Evolutionary conservation across 2,888 invertebrate genomes (phyloP).

Genomic region (Meganola albula): DNA sequence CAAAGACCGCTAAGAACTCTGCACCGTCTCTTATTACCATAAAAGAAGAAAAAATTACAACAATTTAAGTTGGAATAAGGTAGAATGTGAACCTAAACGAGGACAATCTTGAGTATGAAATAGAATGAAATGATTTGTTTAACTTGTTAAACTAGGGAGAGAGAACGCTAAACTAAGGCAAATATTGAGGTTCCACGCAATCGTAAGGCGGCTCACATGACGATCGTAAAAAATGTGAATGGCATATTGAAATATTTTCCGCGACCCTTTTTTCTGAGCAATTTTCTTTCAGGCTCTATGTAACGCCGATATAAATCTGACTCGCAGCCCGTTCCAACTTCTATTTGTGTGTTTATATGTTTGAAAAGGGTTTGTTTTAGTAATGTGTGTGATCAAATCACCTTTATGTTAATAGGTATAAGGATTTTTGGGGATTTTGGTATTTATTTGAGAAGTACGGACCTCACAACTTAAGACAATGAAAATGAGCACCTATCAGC

Average conservation of each 20-base stretch:
- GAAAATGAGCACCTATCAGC: no score
- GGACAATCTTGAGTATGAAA: no score
- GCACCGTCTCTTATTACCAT: no score
- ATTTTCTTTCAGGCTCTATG: conserved; percentile 57
- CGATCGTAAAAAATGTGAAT: conserved; percentile 72
- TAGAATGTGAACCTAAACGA: no score
- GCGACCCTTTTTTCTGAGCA: conserved; percentile 62
- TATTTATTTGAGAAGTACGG: no score
- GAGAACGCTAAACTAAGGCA: conserved; percentile 44
- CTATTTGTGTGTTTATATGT: conserved; percentile 41
- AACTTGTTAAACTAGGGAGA: conserved; percentile 46
- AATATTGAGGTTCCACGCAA: conserved; percentile 63
- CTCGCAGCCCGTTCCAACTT: conserved; percentile 43
- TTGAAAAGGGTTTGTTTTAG: conserved; percentile 24
- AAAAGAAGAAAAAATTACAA: no score
- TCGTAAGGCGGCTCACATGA: conserved; percentile 62
- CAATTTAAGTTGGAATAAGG: no score
- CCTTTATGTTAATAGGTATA: no score
- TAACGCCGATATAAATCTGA: conserved; percentile 62
- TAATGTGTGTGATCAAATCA: conserved; percentile 8
- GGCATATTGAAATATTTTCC: conserved; percentile 73
- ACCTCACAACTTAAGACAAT: no score
- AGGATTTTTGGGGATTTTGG: no score
- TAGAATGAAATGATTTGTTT: conserved; percentile 22
- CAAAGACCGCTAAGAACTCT: no score